phyloP scores from a whole-genome alignment of 2,888 invertebrate genomes.

The Leptothorax acervorum region DNA sequence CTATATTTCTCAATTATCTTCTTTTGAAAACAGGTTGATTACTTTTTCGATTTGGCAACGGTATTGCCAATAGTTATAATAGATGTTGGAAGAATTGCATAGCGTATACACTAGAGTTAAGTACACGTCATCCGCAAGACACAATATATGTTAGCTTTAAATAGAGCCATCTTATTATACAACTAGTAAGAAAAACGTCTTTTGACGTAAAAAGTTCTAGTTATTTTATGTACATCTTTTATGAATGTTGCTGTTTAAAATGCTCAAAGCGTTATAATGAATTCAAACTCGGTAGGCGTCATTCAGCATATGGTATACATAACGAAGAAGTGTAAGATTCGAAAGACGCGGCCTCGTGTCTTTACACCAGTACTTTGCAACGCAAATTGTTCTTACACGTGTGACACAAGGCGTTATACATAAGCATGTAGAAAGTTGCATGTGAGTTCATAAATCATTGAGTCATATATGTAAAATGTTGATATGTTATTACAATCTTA shows the following conservation, averaged over 20 bases:
- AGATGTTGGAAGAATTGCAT: background rate
- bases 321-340: constrained; percentile 23
- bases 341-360: constrained; percentile 27
- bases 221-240: constrained; percentile 7
- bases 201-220: background rate
- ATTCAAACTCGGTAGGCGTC: background rate
- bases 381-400: constrained; percentile 10
- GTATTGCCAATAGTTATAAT: background rate
- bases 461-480: background rate
- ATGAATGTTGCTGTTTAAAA: constrained; percentile 8
- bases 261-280: background rate
- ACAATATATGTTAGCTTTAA: background rate
- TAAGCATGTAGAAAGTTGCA: constrained; percentile 1
- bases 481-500: background rate
- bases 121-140: constrained; percentile 2
- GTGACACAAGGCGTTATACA: background rate
- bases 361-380: constrained; percentile 31
- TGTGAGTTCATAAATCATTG: constrained; percentile 9
- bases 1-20: background rate
- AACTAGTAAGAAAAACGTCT: background rate
- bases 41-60: background rate
- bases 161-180: constrained; percentile 17
- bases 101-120: background rate
- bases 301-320: constrained; percentile 9
- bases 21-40: background rate